Evolutionary conservation across 2,888 invertebrate species (phyloP).

Genomic region (Cheilosia vulpina): DNA sequence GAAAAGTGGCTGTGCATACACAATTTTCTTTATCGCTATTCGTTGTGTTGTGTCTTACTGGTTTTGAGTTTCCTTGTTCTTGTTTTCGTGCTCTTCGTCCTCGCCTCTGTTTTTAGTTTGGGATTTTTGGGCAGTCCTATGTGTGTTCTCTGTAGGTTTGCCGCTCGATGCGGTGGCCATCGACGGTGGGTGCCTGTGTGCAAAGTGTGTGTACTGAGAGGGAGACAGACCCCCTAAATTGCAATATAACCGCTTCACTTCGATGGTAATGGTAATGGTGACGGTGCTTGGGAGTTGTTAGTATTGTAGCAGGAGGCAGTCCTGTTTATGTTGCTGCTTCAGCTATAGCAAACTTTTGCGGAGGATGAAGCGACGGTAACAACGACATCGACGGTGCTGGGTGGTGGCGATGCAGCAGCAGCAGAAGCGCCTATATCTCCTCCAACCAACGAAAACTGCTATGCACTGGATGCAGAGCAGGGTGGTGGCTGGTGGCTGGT

Average conservation of each 20-base stretch:
- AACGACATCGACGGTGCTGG: neutral
- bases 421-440: constrained; percentile 1
- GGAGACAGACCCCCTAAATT: constrained; percentile 22
- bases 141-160: constrained; percentile 36
- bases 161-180: neutral
- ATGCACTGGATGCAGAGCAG: constrained; percentile 14
- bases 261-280: constrained; percentile 55
- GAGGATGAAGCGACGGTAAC: constrained; percentile 8
- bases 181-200: neutral
- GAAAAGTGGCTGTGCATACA: constrained; percentile 44
- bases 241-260: constrained; percentile 53
- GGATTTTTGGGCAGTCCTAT: constrained; percentile 24
- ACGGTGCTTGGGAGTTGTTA: constrained; percentile 51
- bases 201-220: constrained; percentile 47
- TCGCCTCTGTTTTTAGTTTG: constrained; percentile 38
- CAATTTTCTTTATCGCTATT: constrained; percentile 51
- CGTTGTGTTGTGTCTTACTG: constrained; percentile 56
- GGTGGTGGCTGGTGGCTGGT: constrained; percentile 14
- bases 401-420: neutral
- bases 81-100: constrained; percentile 46
- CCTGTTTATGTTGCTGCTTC: constrained; percentile 64
- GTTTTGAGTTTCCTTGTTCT: constrained; percentile 56
- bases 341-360: constrained; percentile 49
- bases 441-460: neutral
- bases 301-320: constrained; percentile 62